Base-by-base conservation (phyloP, 1,140 invertebrate genomes). In the Ptiloglossa arizonensis region DNA sequence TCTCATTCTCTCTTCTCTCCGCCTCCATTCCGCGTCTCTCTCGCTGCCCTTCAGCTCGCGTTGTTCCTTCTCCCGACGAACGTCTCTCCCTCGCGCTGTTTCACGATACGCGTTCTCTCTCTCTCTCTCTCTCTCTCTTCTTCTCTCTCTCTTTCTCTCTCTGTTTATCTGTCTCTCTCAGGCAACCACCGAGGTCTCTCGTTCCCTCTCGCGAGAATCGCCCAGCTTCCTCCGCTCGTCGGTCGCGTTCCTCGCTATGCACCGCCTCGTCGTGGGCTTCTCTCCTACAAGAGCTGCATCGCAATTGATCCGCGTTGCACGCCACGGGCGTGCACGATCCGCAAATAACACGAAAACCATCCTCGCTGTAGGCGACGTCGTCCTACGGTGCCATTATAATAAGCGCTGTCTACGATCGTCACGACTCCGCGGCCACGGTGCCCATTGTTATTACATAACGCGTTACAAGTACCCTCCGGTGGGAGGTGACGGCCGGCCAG, bases 281-380 rank as follows among this genome's bases (percentile, higher is more conserved):
- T 54, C 72, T 71, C 80, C 85, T 89, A 90, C 88, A 83, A 71
- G 85, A 81, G 87, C 82, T 87, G 90, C 89, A 91, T 91, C 86
- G 88, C 90, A 91, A 91, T 91, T 87, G 90, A 89, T 87, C 87
- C 78, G 50, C 69, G 74, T 67, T 75, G 74, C 68, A 75, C 82
- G 77, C 82, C 79, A 63, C 83, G 80, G 77, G 82, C 80, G 82
- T 80, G 83, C 80, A 80, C 80, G 73, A 90, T 90, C 89, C 79
- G 85, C 89, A 90, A 91, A 90, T 88, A 89, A 88, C 84, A 77
- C 84, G 80, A 90, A 90, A 91, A 86, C 60, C 62, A 64, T 73
- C 24, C 64, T 48, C 56, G 38, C 63, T 68, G 24, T 73, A 73
- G 80, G 74, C 81, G 63, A 70, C 54, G 69, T 60, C 44, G 73